Percentiles rank a stretch among this genome's conserved stretches.
phyloP scores from a whole-genome alignment of 2,113 vertebrate species.

The Rattus rattus region DNA sequence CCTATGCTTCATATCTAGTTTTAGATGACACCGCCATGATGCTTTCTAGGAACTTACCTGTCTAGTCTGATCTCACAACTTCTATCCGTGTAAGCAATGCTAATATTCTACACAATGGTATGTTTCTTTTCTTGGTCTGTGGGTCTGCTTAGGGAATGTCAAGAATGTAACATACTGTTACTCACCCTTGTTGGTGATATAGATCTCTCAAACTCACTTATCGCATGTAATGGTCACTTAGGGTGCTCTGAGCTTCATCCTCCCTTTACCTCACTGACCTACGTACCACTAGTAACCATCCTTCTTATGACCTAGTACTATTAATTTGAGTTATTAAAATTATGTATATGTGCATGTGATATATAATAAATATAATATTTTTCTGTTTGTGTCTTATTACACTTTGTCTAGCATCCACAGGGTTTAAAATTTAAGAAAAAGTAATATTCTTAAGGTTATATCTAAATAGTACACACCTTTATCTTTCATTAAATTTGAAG shows the following conservation, averaged over 20 bases:
- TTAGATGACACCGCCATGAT: background rate
- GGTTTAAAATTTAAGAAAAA: background rate
- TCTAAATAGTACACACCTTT: background rate
- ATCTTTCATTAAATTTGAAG: background rate
- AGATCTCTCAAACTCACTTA: background rate
- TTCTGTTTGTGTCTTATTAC: background rate
- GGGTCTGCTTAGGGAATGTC: background rate
- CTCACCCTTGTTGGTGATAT: background rate
- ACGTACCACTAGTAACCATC: background rate
- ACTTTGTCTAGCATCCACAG: background rate
- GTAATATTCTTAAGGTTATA: background rate
- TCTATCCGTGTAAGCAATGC: background rate
- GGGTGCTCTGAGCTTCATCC: background rate
- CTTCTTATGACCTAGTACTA: no score
- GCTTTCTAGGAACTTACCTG: background rate
- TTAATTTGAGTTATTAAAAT: background rate
- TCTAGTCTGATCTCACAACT: background rate
- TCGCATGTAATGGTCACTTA: background rate
- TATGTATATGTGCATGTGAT: background rate
- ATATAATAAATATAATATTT: background rate
- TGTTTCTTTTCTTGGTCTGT: background rate
- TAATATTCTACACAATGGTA: background rate
- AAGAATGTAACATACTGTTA: background rate
- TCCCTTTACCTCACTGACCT: background rate
- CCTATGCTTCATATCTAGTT: background rate